These are phyloP conservation scores for Dolichopus griseipennis DNA, from an alignment of 2,888 invertebrate genomes.

Conservation along the genomic window DNA sequence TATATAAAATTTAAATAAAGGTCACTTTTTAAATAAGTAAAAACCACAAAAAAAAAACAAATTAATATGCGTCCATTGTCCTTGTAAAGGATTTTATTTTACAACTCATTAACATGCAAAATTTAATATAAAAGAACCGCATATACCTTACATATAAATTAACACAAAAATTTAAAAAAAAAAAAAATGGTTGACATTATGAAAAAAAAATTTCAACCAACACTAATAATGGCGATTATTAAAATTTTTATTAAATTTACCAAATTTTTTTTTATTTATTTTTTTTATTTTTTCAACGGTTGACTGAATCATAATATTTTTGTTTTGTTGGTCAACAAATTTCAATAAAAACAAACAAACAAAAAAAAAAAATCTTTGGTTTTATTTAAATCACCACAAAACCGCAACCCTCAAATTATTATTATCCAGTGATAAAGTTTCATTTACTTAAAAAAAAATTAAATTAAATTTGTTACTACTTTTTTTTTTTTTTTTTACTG, in stretches of 20 bases:
- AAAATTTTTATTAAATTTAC: not conserved
- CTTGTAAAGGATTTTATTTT: not conserved
- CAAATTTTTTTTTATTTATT: not conserved
- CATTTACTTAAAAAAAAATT: not conserved
- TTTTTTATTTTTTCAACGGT: not conserved
- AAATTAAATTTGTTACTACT: not conserved
- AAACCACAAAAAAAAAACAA: too few species aligned
- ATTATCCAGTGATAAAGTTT: not conserved
- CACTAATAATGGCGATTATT: not conserved
- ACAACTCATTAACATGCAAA: conserved; percentile 3
- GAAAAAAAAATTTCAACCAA: not conserved
- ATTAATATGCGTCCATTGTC: too few species aligned
- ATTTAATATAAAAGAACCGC: not conserved
- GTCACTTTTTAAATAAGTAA: too few species aligned
- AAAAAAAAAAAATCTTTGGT: not conserved
- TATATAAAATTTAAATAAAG: too few species aligned
- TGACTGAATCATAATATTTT: too few species aligned
- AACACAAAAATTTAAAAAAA: not conserved
- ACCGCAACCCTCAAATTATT: not conserved
- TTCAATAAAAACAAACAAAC: not conserved
- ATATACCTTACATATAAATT: not conserved
- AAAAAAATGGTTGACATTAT: too few species aligned
- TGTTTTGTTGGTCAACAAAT: not conserved
- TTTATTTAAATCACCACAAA: not conserved
- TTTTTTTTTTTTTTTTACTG: not conserved